Evolutionary conservation across 2,888 invertebrate species (phyloP).

Genomic region (Lasioglossum malachurum): DNA sequence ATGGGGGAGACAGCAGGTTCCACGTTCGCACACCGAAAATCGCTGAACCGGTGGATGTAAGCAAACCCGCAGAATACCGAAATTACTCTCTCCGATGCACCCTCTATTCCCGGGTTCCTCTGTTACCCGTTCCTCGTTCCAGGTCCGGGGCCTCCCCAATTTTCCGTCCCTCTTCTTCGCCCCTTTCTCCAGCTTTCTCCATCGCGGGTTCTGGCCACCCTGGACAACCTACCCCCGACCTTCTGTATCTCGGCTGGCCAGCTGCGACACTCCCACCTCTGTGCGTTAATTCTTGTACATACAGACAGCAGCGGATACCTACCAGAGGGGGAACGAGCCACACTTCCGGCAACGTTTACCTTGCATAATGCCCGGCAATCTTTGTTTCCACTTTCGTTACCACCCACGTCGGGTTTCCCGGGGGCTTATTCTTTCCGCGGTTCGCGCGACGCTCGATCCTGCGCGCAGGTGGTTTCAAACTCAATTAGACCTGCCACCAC

Average conservation of each 20-base stretch:
- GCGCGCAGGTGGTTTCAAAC: slow-evolving; percentile 1
- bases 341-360: slow-evolving; percentile 77
- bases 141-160: slow-evolving; percentile 59
- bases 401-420: slow-evolving; percentile 5
- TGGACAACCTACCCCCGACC: slow-evolving; percentile 69
- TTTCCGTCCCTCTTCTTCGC: slow-evolving; percentile 53
- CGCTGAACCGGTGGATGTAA: slow-evolving; percentile 81
- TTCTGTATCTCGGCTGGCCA: slow-evolving; percentile 80
- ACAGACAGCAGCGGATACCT: slow-evolving; percentile 74
- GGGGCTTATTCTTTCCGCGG: slow-evolving; percentile 49
- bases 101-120: slow-evolving; percentile 76
- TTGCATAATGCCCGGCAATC: slow-evolving; percentile 78
- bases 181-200: slow-evolving; percentile 38
- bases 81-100: slow-evolving; percentile 83
- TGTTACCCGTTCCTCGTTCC: slow-evolving; percentile 73
- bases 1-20: slow-evolving; percentile 55
- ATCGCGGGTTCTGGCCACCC: slow-evolving; percentile 47
- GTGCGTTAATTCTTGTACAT: slow-evolving; percentile 80
- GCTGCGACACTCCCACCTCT: slow-evolving; percentile 82
- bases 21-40: slow-evolving; percentile 70
- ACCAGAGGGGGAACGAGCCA: slow-evolving; percentile 69
- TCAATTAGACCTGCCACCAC: slow-evolving; percentile 1
- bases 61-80: slow-evolving; percentile 84
- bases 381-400: slow-evolving; percentile 62
- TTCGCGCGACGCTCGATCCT: slow-evolving; percentile 12